A percentile compares a stretch with the other conserved stretches of the same genome.
Evolutionary conservation across 2,888 invertebrate genomes (phyloP).

Genomic region (Asteroscopus sphinx): DNA sequence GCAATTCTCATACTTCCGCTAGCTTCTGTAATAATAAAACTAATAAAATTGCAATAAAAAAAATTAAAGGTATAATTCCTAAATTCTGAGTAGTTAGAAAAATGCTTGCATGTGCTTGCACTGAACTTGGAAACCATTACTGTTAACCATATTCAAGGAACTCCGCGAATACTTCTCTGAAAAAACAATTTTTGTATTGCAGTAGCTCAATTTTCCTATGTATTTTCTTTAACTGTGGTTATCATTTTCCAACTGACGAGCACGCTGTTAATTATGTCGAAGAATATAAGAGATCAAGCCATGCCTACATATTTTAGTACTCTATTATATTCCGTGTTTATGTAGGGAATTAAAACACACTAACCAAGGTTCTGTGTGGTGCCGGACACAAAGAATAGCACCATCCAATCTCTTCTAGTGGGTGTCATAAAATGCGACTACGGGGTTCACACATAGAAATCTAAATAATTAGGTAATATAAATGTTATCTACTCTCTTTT

Average conservation of each 20-base stretch:
- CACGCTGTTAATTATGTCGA: slow-evolving; percentile 16
- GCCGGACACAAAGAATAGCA: no score
- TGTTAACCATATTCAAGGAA: slow-evolving; percentile 65
- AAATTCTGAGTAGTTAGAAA: slow-evolving; percentile 52
- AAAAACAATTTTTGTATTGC: slow-evolving; percentile 50
- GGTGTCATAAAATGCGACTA: no score
- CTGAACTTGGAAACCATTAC: slow-evolving; percentile 66
- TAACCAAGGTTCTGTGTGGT: no score
- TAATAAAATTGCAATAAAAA: slow-evolving; percentile 1
- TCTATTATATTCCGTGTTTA: slow-evolving; percentile 2
- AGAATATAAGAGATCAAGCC: slow-evolving; percentile 17
- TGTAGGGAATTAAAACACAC: no score
- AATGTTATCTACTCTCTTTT: no score
- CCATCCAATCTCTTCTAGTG: no score
- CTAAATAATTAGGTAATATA: no score
- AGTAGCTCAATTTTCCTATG: slow-evolving; percentile 3
- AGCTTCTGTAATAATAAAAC: neutral
- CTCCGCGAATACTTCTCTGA: slow-evolving; percentile 66
- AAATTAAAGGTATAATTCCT: neutral
- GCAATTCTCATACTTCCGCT: neutral
- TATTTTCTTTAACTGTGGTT: slow-evolving; percentile 15
- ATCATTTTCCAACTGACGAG: slow-evolving; percentile 20
- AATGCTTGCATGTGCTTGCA: slow-evolving; percentile 61
- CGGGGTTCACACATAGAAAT: no score
- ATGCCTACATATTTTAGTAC: slow-evolving; percentile 14